Evolutionary conservation across 2,113 vertebrate species (phyloP).

Genomic region (Chaetodon auriga): DNA sequence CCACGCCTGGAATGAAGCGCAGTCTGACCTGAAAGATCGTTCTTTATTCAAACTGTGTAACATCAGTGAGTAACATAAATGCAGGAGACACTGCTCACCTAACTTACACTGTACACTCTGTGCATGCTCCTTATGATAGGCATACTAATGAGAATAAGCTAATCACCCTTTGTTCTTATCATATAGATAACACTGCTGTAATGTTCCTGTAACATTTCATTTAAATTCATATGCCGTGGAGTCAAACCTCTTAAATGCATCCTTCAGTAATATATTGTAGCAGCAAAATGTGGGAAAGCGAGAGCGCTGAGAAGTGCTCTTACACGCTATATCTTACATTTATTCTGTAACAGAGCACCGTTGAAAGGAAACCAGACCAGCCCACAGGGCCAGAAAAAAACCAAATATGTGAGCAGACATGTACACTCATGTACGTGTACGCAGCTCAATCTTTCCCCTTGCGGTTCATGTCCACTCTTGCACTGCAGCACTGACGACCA

Average conservation of each 20-base stretch:
- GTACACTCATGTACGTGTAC: not conserved
- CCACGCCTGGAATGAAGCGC: too few species aligned
- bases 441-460: not conserved
- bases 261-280: too few species aligned
- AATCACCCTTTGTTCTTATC: too few species aligned
- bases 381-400: too few species aligned
- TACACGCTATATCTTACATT: not conserved
- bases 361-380: conserved; percentile 7
- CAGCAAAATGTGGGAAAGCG: not conserved
- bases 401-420: not conserved
- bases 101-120: too few species aligned
- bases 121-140: too few species aligned
- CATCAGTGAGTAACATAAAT: too few species aligned
- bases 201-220: not conserved
- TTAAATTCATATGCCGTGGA: not conserved
- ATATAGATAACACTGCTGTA: not conserved
- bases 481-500: not conserved
- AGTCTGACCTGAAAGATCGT: not conserved
- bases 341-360: not conserved
- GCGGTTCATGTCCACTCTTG: not conserved
- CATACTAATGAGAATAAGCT: not conserved
- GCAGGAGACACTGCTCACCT: too few species aligned
- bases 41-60: too few species aligned
- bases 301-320: not conserved
- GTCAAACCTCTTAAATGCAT: not conserved